phyloP scores from a whole-genome alignment of 2,888 invertebrate species.

The Amphipoea lucens region DNA sequence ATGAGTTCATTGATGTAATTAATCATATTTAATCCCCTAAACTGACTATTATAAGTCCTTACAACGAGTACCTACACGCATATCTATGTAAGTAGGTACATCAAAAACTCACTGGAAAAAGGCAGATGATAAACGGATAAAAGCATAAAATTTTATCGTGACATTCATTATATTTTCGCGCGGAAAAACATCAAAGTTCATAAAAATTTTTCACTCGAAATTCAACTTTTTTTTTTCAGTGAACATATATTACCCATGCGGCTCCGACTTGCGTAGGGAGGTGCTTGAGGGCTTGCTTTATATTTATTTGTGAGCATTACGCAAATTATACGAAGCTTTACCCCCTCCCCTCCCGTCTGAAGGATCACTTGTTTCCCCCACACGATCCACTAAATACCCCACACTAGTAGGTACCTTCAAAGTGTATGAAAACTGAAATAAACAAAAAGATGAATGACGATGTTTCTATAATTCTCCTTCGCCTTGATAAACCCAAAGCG shows the following conservation, averaged over 20 bases:
- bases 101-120: background rate
- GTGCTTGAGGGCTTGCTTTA: conserved; percentile 46
- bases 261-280: conserved; percentile 28
- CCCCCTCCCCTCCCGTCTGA: conserved; percentile 44
- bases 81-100: background rate
- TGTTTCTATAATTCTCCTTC: conserved; percentile 62
- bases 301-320: conserved; percentile 61
- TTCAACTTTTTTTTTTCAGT: conserved; percentile 45
- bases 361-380: conserved; percentile 62
- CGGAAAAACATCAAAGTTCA: conserved; percentile 32
- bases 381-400: conserved; percentile 53
- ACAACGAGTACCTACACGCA: background rate
- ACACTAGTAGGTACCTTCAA: conserved; percentile 34
- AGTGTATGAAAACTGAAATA: conserved; percentile 55
- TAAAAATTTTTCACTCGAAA: conserved; percentile 22
- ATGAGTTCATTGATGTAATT: background rate
- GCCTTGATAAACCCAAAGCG: conserved; percentile 33
- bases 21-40: background rate
- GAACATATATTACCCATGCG: conserved; percentile 41
- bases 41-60: no score
- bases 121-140: background rate
- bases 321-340: conserved; percentile 51
- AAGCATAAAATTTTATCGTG: background rate
- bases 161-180: conserved; percentile 16
- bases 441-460: conserved; percentile 41